Evolutionary conservation across 2,888 invertebrate genomes (phyloP), one percentile per base, ranked within the genome.

Genomic region (Athalia cordata): DNA sequence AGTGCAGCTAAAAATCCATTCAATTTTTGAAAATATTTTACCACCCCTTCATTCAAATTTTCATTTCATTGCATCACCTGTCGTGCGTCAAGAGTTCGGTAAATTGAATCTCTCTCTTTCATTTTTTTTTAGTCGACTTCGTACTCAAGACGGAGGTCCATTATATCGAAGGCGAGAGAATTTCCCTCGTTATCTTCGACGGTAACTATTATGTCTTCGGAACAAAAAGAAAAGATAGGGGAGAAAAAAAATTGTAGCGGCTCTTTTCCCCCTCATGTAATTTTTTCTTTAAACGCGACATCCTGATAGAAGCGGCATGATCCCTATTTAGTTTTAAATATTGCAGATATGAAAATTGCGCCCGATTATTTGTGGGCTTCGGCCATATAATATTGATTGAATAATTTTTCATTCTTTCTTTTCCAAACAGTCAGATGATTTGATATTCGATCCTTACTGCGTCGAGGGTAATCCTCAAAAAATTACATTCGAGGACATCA

Each of bases 401-500:
- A 52, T 43, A 6, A 11, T 50, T 67, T 47, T 61, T 7, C 5
- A 57, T 79, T 72, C 77, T 29, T 29, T 29, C 29, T 29, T 29
- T 29, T 29, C 2, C 29, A 29, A 29, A 7, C 80, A 83, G 85
- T 79, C 66, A 9, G 78, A 79, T n/a, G 84, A 84, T 43, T 81
- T 81, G 15, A 70, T 86, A 66, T 70, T 83, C 57, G 93, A 93
- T 86, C 92, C 92, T 0, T 86, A 86, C 82, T 96, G 96, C 86
- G 93, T 95, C 87, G 94, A 94, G 62, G 92, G 93, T 47, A 92
- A 93, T 80, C 97, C 97, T 0, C 92, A 93, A 76, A 92, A 91
- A 83, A 93, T 98, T 72, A 92, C 93, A 3, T 97, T 97, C 88
- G 95, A 96, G 87, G 97, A 98, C 88, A 94, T 98, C 55, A 96